A percentile compares a stretch with the other conserved stretches of the same genome.
phyloP scores from a whole-genome alignment of 2,888 invertebrate genomes.

The Hermaeophaga mercurialis region DNA sequence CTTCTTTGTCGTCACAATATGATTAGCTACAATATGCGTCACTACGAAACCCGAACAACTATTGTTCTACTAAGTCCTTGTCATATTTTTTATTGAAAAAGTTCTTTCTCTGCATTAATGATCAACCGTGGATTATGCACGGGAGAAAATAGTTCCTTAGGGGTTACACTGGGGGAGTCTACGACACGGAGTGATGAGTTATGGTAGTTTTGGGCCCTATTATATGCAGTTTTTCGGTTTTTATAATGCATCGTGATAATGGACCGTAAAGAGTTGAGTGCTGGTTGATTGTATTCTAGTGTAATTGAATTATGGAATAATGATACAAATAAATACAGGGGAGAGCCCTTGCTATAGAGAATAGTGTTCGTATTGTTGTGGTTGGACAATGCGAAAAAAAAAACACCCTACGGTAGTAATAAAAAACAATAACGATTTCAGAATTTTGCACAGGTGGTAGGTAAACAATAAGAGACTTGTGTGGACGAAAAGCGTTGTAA shows the following conservation, averaged over 20 bases:
- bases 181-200: slow-evolving; percentile 28
- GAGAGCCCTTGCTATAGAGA: too few relatives aligned
- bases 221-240: slow-evolving; percentile 28
- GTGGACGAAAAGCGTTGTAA: too few relatives aligned
- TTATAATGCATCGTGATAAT: slow-evolving; percentile 18
- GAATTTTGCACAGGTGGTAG: too few relatives aligned
- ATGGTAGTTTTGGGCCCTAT: slow-evolving; percentile 29
- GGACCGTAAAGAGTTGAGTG: slow-evolving; percentile 22
- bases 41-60: slow-evolving; percentile 15
- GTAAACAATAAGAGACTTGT: too few relatives aligned
- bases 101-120: slow-evolving; percentile 19
- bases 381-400: too few relatives aligned
- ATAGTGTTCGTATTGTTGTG: too few relatives aligned
- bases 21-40: slow-evolving; percentile 18
- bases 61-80: slow-evolving; percentile 10
- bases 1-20: too few relatives aligned
- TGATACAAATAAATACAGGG: too few relatives aligned
- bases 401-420: too few relatives aligned
- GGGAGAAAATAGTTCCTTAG: slow-evolving; percentile 23
- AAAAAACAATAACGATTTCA: too few relatives aligned
- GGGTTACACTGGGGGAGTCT: slow-evolving; percentile 23
- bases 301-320: slow-evolving; percentile 23
- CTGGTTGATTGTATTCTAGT: neutral
- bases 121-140: slow-evolving; percentile 22
- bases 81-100: slow-evolving; percentile 20